Evolutionary conservation across 2,113 vertebrate species (phyloP), one percentile per base, ranked within the genome.

Genomic region (Symphodus melops): DNA sequence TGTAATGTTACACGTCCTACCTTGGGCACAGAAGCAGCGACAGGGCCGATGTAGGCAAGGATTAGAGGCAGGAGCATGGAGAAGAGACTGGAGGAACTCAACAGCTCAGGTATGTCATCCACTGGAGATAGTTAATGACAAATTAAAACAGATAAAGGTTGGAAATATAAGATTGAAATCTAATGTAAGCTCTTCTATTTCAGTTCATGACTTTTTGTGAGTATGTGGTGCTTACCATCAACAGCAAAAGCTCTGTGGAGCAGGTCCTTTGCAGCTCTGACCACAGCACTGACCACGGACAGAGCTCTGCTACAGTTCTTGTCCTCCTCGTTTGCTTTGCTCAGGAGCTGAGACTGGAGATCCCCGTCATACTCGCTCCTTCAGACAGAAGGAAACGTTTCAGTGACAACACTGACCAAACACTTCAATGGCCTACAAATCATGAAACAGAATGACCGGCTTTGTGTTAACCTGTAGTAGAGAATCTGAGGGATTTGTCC

Each of bases 361-460:
- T 99, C 98, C 56, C 97, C 97, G 75, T 99, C 98, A 65, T 97
- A 99, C 81, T 99, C 98, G 83, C 97, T 99, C 95, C 98, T 99
- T 51, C n/a, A 74, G 19, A 55, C 66, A 68, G 0, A 16, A 78
- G 11, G 55, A 19, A 39, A 52, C 57, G 3, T 33, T 33, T 6
- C 9, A 42, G 46, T 75, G 9, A 56, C n/a, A 8, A 28, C 37
- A 36, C 25, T 19, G 6, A 57, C 3, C 14, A 16, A 17, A 48
- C 11, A 9, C 39, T 10, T 9, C 8, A 11, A 3, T 41, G 39
- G 11, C 9, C 19, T 21, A 19, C 52, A 7, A 46, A 2, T 46
- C 61, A 42, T 28, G 13, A 36, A 33, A 33, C 4, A 33, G 46
- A 64, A 42, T 28, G 16, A 41, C 9, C 48, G 51, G 13, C 5